Evolutionary conservation across 2,888 invertebrate genomes (phyloP).

Genomic region (Syrphus vitripennis): DNA sequence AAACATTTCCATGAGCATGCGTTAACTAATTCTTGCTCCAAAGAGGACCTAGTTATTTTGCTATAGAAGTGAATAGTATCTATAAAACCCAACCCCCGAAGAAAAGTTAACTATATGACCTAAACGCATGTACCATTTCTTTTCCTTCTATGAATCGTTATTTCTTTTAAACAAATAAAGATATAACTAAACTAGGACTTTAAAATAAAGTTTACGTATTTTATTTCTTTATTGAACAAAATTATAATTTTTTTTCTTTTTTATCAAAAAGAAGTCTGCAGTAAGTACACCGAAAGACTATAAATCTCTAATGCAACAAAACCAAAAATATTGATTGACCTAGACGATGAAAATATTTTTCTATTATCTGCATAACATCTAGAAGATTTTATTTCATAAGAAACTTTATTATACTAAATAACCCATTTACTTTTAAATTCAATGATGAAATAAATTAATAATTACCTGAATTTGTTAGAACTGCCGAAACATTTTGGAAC

Average conservation of each 20-base stretch:
- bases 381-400: neutral
- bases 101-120: neutral
- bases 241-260: too few relatives aligned
- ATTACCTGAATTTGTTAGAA: constrained; percentile 89
- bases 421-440: neutral
- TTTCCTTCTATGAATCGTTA: neutral
- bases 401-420: neutral
- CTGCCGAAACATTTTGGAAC: constrained; percentile 79
- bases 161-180: too few relatives aligned
- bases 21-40: neutral
- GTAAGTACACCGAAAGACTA: neutral
- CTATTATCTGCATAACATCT: neutral
- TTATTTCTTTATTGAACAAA: neutral
- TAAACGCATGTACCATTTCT: neutral
- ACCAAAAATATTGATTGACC: constrained; percentile 54
- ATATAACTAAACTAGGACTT: neutral
- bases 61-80: neutral
- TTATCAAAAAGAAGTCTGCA: neutral
- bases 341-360: neutral
- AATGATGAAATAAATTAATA: constrained; percentile 24
- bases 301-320: neutral
- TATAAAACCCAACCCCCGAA: neutral
- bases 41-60: neutral
- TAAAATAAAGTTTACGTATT: neutral
- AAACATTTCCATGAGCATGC: neutral